Evolutionary conservation across 2,888 invertebrate species (phyloP).

Genomic region (Micoletzkya japonica): DNA sequence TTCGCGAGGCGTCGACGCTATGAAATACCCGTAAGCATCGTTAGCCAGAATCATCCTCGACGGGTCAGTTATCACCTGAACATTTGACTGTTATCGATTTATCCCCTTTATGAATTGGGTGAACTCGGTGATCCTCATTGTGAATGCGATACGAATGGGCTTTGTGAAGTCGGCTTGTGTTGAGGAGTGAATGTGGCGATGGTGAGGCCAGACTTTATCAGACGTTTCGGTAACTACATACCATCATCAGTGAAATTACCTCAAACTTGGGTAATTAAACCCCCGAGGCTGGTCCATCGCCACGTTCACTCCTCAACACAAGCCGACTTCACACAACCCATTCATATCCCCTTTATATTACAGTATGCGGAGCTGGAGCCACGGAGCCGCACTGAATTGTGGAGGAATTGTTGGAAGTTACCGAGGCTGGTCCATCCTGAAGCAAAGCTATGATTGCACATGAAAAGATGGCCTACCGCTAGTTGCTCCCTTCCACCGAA

Average conservation of each 20-base stretch:
- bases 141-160: background rate
- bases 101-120: background rate
- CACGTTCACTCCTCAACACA: background rate
- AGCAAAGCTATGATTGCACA: background rate
- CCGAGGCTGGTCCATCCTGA: background rate
- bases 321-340: background rate
- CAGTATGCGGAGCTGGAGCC: no score
- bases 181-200: background rate
- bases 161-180: background rate
- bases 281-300: no score
- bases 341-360: background rate
- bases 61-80: slow-evolving; percentile 27
- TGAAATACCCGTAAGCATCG: slow-evolving; percentile 23
- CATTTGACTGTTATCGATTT: background rate
- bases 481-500: slow-evolving; percentile 30
- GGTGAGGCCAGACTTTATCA: no score
- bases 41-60: slow-evolving; percentile 13
- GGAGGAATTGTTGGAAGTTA: background rate
- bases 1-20: slow-evolving; percentile 12
- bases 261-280: no score
- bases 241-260: slow-evolving; percentile 22
- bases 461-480: background rate
- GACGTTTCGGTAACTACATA: no score
- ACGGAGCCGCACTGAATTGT: no score
- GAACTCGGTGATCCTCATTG: background rate